Conservation (phyloP, 2,888 invertebrate species). For the Xanthostigma xanthostigma region DNA sequence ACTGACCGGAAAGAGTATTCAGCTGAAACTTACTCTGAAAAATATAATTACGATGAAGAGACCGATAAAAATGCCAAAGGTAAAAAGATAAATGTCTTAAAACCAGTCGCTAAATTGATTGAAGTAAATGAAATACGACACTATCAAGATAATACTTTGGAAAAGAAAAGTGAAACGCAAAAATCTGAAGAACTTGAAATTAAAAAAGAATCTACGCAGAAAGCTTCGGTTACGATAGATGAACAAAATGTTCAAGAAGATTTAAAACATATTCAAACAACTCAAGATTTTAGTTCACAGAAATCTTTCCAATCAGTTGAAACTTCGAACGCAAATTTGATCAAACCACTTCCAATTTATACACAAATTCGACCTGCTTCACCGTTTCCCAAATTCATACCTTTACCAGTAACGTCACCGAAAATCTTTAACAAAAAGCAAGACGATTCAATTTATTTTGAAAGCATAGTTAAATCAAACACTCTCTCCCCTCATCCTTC, state of each 20-base stretch:
- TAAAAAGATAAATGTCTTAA: too few species aligned
- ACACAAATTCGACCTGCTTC: constrained; percentile 15
- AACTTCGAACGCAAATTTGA: constrained; percentile 1
- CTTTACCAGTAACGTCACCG: constrained; percentile 7
- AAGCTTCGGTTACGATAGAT: constrained; percentile 19
- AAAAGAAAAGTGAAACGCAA: constrained; percentile 9
- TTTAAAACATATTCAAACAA: constrained; percentile 13
- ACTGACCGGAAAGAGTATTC: too few species aligned
- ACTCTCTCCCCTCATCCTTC: too few species aligned
- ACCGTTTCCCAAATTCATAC: constrained; percentile 24
- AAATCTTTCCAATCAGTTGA: constrained; percentile 12
- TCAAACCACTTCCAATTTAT: too few species aligned
- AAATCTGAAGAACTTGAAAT: constrained; percentile 7
- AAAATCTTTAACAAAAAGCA: too few species aligned
- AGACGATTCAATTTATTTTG: too few species aligned
- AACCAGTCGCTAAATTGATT: too few species aligned
- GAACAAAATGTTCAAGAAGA: constrained; percentile 16
- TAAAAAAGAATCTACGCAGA: constrained; percentile 15
- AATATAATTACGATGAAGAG: too few species aligned
- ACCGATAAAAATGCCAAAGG: too few species aligned
- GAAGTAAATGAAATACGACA: too few species aligned
- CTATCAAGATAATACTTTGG: background rate
- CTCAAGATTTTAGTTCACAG: constrained; percentile 7
- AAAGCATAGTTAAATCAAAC: too few species aligned
- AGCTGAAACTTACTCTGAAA: too few species aligned